Evolutionary conservation across 2,797 vertebrate species (phyloP), one percentile per base, ranked within the genome.

Genomic region (Acrossocheilus wenchowensis): DNA sequence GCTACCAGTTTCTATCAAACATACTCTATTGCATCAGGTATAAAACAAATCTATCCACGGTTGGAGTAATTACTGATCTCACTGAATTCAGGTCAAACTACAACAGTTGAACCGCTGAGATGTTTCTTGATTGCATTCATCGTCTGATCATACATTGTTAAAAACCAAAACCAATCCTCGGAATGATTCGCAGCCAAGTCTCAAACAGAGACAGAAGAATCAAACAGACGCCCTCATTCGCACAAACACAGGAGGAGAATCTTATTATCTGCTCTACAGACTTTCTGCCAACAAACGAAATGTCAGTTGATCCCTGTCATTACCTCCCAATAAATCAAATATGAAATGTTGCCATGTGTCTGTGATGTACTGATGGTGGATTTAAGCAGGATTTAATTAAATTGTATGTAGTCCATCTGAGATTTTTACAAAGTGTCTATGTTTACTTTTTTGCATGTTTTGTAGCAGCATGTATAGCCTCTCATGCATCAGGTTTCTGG

Each of bases 401-500:
- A 86, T 64, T 82, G 78, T 72, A 88, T 94, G 93, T 93, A 94
- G 93, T 93, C 52, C 23, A 50, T 83, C 81, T 93, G 93, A 90
- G 93, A 94, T 95, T 92, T 94, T 94, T 94, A 93, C 94, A 88
- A 82, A 88, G 79, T 83, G 71, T 83, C 87, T 71, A 81, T 84
- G 64, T 88, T 83, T 85, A 88, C 81, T 94, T 94, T 93, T 94
- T 93, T 91, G 92, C 90, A 92, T 94, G 93, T 95, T 93, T 94
- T 93, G 92, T 92, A 94, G 93, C 91, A 92, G 91, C 94, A 92
- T 93, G 92, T 91, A 39, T 30, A 73, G 77, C 92, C 93, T 93
- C 91, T 92, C 91, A 92, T 93, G 92, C 91, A 92, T 94, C 93
- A 91, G 92, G 93, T 93, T 92, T 93, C 94, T 89, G 90, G 94